Base-by-base conservation (phyloP, 2,113 vertebrate genomes). In the Pseudonaja textilis region DNA sequence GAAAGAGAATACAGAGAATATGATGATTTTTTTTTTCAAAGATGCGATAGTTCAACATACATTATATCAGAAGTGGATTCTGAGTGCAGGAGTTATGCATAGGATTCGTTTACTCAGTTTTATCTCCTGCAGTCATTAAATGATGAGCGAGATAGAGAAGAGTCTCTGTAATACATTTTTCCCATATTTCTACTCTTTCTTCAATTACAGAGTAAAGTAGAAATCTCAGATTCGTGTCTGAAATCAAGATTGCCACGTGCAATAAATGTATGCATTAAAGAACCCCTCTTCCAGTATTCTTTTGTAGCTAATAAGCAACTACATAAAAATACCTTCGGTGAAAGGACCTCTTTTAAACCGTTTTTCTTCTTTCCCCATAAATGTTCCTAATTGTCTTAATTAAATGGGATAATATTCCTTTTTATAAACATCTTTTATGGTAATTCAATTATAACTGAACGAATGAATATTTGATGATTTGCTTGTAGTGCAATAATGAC, bases 391-490 rank as follows among this genome's bases (percentile, higher is more conserved):
- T 54, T 93, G 47, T 34, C 39, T 90, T 93, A 59, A 85, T 93
- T 94, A 23, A 45, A 90, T 93, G 89, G 64, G 6, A 55, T 56
- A 59, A 90, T 92, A 91, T 74, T 57, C 88, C 90, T 94, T 74
- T 94, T 47, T 26, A 25, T 94, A 93, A 94, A 92, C 2, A 52
- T 56, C 55, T 86, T 89, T 64, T 89, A 85, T 91, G 64, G 26
- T 89, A 52, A 42, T 87, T 69, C 85, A 93, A 89, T 93, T 91
- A 26, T 85, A 81, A 93, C n/a, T 54, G 90, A 95, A 90, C 56
- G 93, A 92, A 90, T 86, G 88, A 93, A 93, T 90, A 91, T 57
- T 92, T 94, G 9, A 87, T 95, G 89, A 94, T 90, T 61, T 25
- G 25, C 8, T 91, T 94, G 47, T 91, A 93, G 22, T 26, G 52